Percentiles rank a stretch among this genome's conserved stretches.
Evolutionary conservation across 2,113 vertebrate genomes (phyloP).

Genomic region (Pimephales promelas): DNA sequence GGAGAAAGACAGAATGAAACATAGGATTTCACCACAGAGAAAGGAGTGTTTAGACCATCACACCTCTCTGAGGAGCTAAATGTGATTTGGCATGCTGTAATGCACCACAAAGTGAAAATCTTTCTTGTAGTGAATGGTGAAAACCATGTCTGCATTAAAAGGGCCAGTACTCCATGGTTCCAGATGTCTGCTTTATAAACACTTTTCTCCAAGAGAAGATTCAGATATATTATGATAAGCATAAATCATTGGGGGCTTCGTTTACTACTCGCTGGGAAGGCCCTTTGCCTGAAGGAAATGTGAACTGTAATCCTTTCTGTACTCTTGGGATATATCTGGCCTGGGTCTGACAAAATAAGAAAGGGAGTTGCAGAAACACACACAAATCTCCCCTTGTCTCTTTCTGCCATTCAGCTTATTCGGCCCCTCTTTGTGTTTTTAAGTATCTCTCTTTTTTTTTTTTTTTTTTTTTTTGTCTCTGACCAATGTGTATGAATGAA

Average conservation of each 20-base stretch:
- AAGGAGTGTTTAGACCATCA: conserved; percentile 29
- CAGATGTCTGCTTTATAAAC: conserved; percentile 20
- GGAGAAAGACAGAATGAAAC: conserved; percentile 52
- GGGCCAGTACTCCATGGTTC: not conserved
- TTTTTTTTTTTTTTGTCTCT: not conserved
- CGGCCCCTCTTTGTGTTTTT: no score
- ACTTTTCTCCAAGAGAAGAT: not conserved
- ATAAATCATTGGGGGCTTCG: conserved; percentile 7
- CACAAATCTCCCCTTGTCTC: not conserved
- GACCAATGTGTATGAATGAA: not conserved
- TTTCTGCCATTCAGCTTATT: conserved; percentile 13
- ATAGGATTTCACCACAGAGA: conserved; percentile 28
- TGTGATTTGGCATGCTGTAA: conserved; percentile 16
- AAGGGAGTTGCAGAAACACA: conserved; percentile 28
- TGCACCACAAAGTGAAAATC: conserved; percentile 19
- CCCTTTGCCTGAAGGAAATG: conserved; percentile 39
- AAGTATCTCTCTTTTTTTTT: not conserved
- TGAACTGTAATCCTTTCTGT: conserved; percentile 35
- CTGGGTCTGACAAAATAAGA: conserved; percentile 49
- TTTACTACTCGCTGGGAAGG: conserved; percentile 8
- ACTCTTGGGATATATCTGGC: conserved; percentile 32
- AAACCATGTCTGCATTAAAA: not conserved
- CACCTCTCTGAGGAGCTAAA: conserved; percentile 24
- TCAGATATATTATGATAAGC: conserved; percentile 5
- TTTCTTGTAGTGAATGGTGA: conserved; percentile 4